Percentiles rank a stretch among this genome's conserved stretches.
Conservation (phyloP, 2,888 invertebrate genomes). For the Aradus depressus region DNA sequence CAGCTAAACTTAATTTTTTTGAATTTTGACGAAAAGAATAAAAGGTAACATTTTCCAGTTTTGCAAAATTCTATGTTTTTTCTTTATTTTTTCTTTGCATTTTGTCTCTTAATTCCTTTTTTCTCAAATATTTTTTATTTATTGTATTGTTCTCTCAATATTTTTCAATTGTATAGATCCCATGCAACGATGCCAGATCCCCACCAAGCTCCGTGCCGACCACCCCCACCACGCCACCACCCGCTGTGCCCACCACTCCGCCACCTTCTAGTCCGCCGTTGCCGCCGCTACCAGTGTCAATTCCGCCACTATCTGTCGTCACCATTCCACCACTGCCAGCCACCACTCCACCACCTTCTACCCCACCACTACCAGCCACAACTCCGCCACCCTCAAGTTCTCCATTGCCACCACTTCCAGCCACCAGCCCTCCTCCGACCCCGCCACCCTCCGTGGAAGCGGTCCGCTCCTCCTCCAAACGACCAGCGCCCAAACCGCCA, state of each 20-base stretch:
- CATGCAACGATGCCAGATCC: background rate
- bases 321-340: constrained; percentile 9
- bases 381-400: constrained; percentile 3
- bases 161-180: no score
- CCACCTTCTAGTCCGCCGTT: constrained; percentile 6
- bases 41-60: no score
- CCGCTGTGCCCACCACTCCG: constrained; percentile 7
- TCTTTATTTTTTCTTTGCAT: no score
- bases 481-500: constrained; percentile 34
- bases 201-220: constrained; percentile 9
- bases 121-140: no score
- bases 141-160: no score
- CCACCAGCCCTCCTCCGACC: constrained; percentile 53
- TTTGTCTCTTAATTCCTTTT: no score
- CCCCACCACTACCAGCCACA: background rate
- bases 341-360: constrained; percentile 13
- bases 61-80: no score
- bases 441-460: constrained; percentile 11
- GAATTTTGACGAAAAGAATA: no score
- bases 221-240: constrained; percentile 9
- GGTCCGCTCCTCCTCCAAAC: constrained; percentile 15
- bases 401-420: constrained; percentile 37
- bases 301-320: constrained; percentile 5
- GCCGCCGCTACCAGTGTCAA: constrained; percentile 5
- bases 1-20: no score